Evolutionary conservation across 2,888 invertebrate species (phyloP).

Genomic region (Diaphora mendica): DNA sequence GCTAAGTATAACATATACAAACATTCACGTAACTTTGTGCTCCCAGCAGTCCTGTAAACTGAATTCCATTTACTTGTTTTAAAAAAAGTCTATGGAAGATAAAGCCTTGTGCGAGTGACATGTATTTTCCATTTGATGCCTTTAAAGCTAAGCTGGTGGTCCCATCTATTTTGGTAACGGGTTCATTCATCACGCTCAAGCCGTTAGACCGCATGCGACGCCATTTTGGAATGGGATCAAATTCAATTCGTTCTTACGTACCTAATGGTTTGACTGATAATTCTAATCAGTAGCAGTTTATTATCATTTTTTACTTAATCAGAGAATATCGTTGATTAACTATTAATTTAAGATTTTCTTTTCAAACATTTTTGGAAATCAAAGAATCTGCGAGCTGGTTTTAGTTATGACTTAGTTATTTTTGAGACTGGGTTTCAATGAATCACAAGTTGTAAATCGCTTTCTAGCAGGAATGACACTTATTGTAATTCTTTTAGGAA

Average conservation of each 20-base stretch:
- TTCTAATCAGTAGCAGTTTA: not conserved
- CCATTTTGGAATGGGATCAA: constrained; percentile 39
- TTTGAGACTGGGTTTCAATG: no score
- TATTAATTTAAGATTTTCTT: not conserved
- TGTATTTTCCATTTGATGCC: constrained; percentile 51
- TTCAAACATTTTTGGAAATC: not conserved
- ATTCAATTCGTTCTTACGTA: constrained; percentile 12
- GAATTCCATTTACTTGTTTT: constrained; percentile 41
- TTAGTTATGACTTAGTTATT: not conserved
- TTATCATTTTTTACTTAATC: not conserved
- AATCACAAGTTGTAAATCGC: no score
- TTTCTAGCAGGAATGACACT: no score
- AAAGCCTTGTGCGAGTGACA: constrained; percentile 34
- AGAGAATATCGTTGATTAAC: not conserved
- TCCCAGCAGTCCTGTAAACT: constrained; percentile 25
- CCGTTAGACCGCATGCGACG: constrained; percentile 38
- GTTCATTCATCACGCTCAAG: constrained; percentile 50
- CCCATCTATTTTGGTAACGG: constrained; percentile 41
- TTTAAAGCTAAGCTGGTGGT: constrained; percentile 35
- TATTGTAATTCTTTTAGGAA: no score
- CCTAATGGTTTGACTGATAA: constrained; percentile 3
- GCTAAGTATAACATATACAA: not conserved
- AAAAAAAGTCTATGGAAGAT: constrained; percentile 20
- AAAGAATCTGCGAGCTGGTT: not conserved
- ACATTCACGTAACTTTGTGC: constrained; percentile 23